Evolutionary conservation across 2,888 invertebrate species (phyloP).

Genomic region (Entomobrya multifasciata): DNA sequence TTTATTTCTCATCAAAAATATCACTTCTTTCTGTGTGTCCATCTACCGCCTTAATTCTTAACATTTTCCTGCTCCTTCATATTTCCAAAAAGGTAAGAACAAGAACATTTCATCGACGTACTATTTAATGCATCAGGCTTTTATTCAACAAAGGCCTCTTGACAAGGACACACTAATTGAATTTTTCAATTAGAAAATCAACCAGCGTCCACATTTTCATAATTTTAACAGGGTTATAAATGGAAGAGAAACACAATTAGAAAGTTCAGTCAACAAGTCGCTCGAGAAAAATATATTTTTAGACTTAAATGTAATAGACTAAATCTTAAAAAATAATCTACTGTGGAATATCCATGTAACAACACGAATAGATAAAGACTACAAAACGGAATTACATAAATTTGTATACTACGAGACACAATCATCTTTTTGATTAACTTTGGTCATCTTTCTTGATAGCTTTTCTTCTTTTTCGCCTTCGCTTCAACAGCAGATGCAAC

Average conservation of each 20-base stretch:
- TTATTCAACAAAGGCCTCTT: slow-evolving; percentile 44
- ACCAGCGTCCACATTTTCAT: not conserved
- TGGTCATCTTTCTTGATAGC: not conserved
- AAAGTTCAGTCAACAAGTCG: slow-evolving; percentile 31
- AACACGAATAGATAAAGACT: not conserved
- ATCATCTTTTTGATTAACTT: not conserved
- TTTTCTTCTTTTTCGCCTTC: slow-evolving; percentile 24
- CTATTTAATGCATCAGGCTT: too few relatives aligned
- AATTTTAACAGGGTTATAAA: not conserved
- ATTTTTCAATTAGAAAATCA: not conserved
- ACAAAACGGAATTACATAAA: slow-evolving; percentile 41
- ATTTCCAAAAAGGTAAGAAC: too few relatives aligned
- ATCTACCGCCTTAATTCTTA: too few relatives aligned
- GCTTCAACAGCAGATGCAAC: not conserved
- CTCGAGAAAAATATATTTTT: not conserved
- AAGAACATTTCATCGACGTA: too few relatives aligned
- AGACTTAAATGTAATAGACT: not conserved
- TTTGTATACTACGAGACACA: slow-evolving; percentile 35
- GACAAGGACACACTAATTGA: slow-evolving; percentile 18
- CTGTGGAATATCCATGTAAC: slow-evolving; percentile 10
- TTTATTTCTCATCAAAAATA: slow-evolving; percentile 57
- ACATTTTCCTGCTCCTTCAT: not conserved
- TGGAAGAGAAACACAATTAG: slow-evolving; percentile 20
- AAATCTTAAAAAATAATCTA: slow-evolving; percentile 17
- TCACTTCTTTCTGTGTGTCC: slow-evolving; percentile 33